Evolutionary conservation across 2,113 vertebrate species (phyloP).

Genomic region (Cryptotis parvus): DNA sequence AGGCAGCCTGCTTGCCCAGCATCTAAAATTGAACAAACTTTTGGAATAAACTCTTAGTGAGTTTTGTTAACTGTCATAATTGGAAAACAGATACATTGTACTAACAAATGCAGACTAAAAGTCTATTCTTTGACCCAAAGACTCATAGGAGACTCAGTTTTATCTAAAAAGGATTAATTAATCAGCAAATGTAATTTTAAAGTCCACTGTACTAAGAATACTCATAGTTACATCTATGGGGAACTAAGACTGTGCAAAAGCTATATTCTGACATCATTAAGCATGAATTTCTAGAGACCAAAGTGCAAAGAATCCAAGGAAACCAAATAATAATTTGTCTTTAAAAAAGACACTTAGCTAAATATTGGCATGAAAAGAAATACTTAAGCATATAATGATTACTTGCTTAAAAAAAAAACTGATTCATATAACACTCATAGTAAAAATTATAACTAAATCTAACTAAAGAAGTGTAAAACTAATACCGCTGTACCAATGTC

Average conservation of each 20-base stretch:
- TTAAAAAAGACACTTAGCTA: constrained; percentile 22
- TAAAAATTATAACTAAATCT: constrained; percentile 25
- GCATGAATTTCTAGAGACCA: not conserved
- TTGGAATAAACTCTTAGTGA: not conserved
- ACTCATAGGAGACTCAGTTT: not conserved
- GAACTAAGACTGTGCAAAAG: not conserved
- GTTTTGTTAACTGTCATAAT: not conserved
- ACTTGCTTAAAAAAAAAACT: not conserved
- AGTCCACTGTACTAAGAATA: not conserved
- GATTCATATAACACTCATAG: not conserved
- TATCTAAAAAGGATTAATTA: not conserved
- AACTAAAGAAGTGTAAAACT: not conserved
- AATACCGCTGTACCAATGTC: no score
- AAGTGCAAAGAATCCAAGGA: not conserved
- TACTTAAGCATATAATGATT: not conserved
- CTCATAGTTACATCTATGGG: not conserved
- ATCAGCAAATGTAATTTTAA: not conserved
- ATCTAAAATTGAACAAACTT: not conserved
- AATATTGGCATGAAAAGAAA: not conserved
- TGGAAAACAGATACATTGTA: not conserved
- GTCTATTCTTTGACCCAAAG: not conserved
- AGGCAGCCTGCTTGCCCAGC: not conserved
- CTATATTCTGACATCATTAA: not conserved
- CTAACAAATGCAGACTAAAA: not conserved
- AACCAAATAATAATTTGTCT: not conserved